Evolutionary conservation across 2,113 vertebrate genomes (phyloP).

Genomic region (Isurus oxyrinchus): DNA sequence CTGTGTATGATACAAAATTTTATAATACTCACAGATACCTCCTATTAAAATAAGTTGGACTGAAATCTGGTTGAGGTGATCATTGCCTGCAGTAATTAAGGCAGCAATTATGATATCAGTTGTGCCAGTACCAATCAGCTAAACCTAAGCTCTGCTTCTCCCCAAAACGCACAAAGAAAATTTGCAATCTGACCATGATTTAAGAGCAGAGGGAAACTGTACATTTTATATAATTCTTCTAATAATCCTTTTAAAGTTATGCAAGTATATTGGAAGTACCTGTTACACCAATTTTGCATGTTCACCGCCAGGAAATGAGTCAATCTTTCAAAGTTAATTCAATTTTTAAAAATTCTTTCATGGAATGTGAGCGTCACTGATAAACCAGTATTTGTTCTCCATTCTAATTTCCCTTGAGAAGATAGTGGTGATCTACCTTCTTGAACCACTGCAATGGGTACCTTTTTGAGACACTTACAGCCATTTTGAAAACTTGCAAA

Average conservation of each 20-base stretch:
- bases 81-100: neutral
- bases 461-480: neutral
- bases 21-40: neutral
- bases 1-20: neutral
- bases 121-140: neutral
- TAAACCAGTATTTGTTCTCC: no score
- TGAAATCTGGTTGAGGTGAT: neutral
- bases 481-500: neutral
- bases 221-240: neutral
- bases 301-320: neutral
- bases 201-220: neutral
- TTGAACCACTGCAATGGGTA: neutral
- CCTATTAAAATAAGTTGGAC: neutral
- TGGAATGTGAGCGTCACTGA: no score
- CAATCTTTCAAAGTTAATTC: neutral
- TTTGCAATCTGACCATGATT: neutral
- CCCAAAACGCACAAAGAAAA: neutral
- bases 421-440: no score
- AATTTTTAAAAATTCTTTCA: neutral
- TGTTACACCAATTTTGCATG: neutral
- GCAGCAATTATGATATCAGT: neutral
- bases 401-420: no score
- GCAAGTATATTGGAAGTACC: neutral
- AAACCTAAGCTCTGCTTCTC: neutral
- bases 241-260: neutral